Conservation (phyloP, 1,140 invertebrate genomes). For the Wasmannia auropunctata region DNA sequence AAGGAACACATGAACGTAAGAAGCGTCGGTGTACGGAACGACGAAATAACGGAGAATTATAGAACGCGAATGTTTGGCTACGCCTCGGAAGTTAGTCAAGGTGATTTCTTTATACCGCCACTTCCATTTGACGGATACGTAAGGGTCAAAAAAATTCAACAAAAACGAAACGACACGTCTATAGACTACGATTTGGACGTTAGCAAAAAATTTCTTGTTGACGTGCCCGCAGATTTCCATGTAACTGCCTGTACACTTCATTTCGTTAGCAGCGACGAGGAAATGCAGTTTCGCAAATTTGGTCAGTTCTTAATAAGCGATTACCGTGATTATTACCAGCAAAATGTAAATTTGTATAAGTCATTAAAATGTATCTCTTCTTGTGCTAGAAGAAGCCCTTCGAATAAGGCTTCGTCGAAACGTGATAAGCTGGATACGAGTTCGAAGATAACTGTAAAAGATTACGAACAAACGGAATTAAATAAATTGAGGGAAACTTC, state of each 20-base stretch:
- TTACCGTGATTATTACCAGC: not conserved
- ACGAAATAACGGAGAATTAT: slow-evolving; percentile 61
- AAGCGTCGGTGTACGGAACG: not conserved
- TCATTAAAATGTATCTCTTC: not conserved
- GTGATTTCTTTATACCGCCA: slow-evolving; percentile 73
- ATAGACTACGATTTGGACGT: slow-evolving; percentile 68
- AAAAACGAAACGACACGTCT: not conserved
- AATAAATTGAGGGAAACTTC: not conserved
- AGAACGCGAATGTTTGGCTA: slow-evolving; percentile 77
- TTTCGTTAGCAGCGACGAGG: slow-evolving; percentile 50
- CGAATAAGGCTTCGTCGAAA: not conserved
- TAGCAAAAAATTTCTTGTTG: slow-evolving; percentile 37
- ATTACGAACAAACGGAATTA: not conserved
- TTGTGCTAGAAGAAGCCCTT: not conserved
- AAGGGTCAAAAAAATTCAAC: not conserved
- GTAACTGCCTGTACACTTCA: slow-evolving; percentile 36
- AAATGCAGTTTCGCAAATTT: slow-evolving; percentile 72
- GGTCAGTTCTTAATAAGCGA: slow-evolving; percentile 10
- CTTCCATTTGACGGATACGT: slow-evolving; percentile 67
- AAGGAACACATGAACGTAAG: slow-evolving; percentile 53
- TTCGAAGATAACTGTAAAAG: not conserved
- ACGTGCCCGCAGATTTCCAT: slow-evolving; percentile 36
- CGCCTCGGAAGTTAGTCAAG: not conserved
- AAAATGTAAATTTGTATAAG: not conserved
- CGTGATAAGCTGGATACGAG: too few species aligned